phyloP scores from a whole-genome alignment of 2,113 vertebrate genomes.

The Empidonax traillii region DNA sequence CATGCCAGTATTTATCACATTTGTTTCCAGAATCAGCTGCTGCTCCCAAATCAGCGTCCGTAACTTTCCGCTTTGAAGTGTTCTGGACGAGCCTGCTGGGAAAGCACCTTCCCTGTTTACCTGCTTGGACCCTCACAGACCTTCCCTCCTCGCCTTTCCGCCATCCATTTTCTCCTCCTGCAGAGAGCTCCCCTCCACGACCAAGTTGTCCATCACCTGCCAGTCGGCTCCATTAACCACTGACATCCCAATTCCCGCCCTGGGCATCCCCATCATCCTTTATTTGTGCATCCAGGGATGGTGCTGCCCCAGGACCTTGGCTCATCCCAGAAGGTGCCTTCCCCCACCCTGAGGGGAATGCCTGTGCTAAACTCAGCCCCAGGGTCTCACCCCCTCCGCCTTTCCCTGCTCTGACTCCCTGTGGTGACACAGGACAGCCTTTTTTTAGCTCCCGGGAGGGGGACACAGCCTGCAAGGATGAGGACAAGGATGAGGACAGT shows the following conservation, averaged over 20 bases:
- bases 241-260: not conserved
- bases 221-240: not conserved
- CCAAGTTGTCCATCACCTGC: not conserved
- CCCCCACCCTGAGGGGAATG: rapidly evolving
- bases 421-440: not conserved
- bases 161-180: not conserved
- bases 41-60: not conserved
- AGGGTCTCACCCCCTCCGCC: not conserved
- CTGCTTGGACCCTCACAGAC: not conserved
- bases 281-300: not conserved
- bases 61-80: constrained; percentile 12
- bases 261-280: rapidly evolving
- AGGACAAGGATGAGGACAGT: not conserved
- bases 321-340: not conserved
- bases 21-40: constrained; percentile 63
- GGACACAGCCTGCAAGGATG: rapidly evolving
- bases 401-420: not conserved
- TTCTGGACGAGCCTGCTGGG: not conserved
- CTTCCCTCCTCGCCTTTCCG: rapidly evolving
- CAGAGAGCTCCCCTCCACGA: not conserved
- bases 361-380: not conserved
- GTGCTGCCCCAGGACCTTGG: not conserved
- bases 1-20: constrained; percentile 49
- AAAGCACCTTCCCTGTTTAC: constrained; percentile 28
- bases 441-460: not conserved